Percentiles rank a stretch among this genome's conserved stretches.
Conservation (phyloP, 2,113 vertebrate species). For the Dendrocopos noguchii region DNA sequence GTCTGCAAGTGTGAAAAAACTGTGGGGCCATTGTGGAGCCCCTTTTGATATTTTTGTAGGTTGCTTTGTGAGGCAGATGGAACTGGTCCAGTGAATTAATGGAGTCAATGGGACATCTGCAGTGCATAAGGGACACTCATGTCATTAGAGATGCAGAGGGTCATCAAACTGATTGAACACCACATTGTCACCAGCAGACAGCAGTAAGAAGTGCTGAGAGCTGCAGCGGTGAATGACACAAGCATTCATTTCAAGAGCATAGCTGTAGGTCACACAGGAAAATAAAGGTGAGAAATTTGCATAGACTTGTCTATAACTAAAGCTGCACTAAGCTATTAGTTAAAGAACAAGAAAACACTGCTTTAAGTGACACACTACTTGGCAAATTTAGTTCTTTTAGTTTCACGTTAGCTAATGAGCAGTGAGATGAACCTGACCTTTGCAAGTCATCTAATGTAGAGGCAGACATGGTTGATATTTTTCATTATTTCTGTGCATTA, state of each 20-base stretch:
- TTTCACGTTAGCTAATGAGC: not conserved
- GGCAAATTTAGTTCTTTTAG: not conserved
- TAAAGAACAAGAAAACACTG: not conserved
- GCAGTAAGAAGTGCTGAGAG: constrained; percentile 36
- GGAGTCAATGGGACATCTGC: not conserved
- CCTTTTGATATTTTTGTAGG: not conserved
- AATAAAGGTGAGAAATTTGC: constrained; percentile 10
- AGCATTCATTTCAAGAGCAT: constrained; percentile 19
- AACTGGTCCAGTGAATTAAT: not conserved
- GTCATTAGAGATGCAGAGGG: not conserved
- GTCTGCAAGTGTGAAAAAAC: not conserved
- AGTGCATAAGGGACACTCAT: fast-evolving
- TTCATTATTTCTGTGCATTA: not conserved
- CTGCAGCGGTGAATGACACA: constrained; percentile 9
- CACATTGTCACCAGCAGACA: not conserved
- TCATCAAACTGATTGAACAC: constrained; percentile 1
- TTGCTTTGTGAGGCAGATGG: not conserved
- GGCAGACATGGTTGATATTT: not conserved
- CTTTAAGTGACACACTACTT: not conserved
- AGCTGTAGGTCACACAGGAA: not conserved
- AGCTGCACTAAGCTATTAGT: not conserved
- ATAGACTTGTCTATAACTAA: not conserved
- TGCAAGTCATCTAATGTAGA: not conserved
- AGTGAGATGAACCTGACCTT: not conserved
- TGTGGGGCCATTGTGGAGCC: not conserved